Conservation (phyloP, 1,140 invertebrate genomes). For the Wiebesia pumilae region DNA sequence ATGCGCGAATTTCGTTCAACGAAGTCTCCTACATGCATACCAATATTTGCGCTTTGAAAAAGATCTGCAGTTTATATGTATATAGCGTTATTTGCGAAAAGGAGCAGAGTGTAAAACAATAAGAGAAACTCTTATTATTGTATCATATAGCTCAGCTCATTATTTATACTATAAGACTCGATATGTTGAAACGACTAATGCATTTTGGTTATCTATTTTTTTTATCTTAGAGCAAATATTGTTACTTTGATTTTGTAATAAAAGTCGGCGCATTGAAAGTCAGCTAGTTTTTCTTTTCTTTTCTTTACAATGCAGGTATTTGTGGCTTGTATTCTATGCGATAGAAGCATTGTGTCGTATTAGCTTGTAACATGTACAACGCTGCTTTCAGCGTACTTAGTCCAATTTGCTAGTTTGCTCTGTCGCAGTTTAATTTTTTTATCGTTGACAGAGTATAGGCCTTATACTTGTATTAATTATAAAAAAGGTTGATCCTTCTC, state of each 20-base stretch:
- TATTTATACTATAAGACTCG: conserved; percentile 5
- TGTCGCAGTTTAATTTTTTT: conserved; percentile 37
- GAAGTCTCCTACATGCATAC: conserved; percentile 38
- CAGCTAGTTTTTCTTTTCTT: conserved; percentile 14
- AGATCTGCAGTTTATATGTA: conserved; percentile 35
- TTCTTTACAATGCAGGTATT: conserved; percentile 18
- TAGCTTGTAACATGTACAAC: conserved; percentile 43
- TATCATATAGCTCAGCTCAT: too few relatives aligned
- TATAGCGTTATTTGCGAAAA: conserved; percentile 32
- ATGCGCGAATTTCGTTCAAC: conserved; percentile 46
- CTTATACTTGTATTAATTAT: conserved; percentile 26
- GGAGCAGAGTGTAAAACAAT: conserved; percentile 30
- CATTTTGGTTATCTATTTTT: conserved; percentile 18
- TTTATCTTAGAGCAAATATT: neutral
- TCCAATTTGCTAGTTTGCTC: conserved; percentile 29
- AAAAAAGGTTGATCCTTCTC: conserved; percentile 24
- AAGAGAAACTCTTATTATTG: too few relatives aligned
- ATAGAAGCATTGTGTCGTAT: conserved; percentile 59
- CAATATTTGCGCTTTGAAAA: conserved; percentile 38
- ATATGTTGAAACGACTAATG: neutral
- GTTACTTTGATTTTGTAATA: conserved; percentile 7
- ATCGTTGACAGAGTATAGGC: conserved; percentile 15
- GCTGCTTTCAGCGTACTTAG: conserved; percentile 62
- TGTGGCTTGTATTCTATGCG: neutral
- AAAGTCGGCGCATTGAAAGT: conserved; percentile 2